phyloP scores from a whole-genome alignment of 1,140 invertebrate genomes.

The Zaprionus ornatus region DNA sequence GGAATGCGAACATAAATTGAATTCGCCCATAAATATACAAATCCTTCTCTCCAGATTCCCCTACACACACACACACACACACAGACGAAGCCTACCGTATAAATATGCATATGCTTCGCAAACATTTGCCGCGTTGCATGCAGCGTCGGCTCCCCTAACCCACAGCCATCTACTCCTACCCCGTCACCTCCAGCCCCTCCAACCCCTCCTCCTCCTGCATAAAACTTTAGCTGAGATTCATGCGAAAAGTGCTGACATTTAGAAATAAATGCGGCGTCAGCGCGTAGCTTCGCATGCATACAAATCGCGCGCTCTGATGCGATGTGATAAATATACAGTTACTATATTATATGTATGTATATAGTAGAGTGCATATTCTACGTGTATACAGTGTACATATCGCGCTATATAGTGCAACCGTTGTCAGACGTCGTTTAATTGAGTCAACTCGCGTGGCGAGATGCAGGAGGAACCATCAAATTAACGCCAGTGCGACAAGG shows the following conservation, averaged over 20 bases:
- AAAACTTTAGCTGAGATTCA: conserved; percentile 60
- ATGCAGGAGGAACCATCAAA: conserved; percentile 50
- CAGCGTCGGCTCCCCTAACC: not conserved
- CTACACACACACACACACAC: not conserved
- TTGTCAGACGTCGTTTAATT: conserved; percentile 75
- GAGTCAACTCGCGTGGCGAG: conserved; percentile 60
- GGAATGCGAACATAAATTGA: conserved; percentile 20
- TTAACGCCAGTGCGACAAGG: conserved; percentile 51
- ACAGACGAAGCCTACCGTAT: conserved; percentile 47
- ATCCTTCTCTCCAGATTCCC: not conserved
- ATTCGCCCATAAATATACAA: conserved; percentile 23
- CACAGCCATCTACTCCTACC: not conserved
- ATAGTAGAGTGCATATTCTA: not conserved
- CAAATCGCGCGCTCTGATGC: conserved; percentile 54
- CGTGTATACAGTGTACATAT: not conserved
- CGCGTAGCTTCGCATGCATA: conserved; percentile 68
- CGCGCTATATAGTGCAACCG: conserved; percentile 4
- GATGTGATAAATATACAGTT: conserved; percentile 73
- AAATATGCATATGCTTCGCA: conserved; percentile 76
- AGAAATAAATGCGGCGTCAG: conserved; percentile 76
- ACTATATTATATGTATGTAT: not conserved
- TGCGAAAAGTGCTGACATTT: conserved; percentile 78
- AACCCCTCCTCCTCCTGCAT: not conserved
- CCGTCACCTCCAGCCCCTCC: too few species aligned
- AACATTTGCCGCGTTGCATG: conserved; percentile 65